phyloP scores from a whole-genome alignment of 1,140 invertebrate species.

The Helicorthomorpha holstii region DNA sequence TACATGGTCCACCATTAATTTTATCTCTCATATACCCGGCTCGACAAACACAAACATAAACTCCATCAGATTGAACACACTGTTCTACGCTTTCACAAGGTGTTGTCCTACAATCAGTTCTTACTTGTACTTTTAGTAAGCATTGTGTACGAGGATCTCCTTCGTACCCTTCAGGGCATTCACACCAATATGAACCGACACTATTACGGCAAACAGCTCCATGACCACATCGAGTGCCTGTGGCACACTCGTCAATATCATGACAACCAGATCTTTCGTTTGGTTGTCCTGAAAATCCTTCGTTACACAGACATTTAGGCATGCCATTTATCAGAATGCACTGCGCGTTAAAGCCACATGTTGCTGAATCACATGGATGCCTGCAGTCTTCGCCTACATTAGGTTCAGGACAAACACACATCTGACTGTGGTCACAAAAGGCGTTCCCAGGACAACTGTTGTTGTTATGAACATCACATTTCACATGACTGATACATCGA shows the following conservation, averaged over 20 bases:
- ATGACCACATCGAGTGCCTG: constrained; percentile 47
- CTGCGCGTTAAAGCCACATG: constrained; percentile 70
- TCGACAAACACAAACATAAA: constrained; percentile 69
- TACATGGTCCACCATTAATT: constrained; percentile 7
- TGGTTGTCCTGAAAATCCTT: constrained; percentile 45
- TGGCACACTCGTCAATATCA: constrained; percentile 62
- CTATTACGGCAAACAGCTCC: constrained; percentile 76
- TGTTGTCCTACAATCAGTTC: constrained; percentile 1
- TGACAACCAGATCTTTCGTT: constrained; percentile 55
- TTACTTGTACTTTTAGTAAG: not conserved
- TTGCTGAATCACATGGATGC: constrained; percentile 71
- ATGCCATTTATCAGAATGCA: constrained; percentile 68
- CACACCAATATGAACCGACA: constrained; percentile 65
- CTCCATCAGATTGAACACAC: constrained; percentile 34
- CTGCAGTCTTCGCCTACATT: constrained; percentile 79
- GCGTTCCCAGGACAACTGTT: constrained; percentile 74
- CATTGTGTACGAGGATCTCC: constrained; percentile 58
- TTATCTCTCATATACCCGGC: constrained; percentile 57
- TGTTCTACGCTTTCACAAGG: not conserved
- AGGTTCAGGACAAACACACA: constrained; percentile 73
- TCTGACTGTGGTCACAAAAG: constrained; percentile 50
- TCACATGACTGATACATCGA: constrained; percentile 56
- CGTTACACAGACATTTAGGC: constrained; percentile 61
- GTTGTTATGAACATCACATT: constrained; percentile 40
- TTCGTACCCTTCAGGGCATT: constrained; percentile 60